Base-by-base conservation (phyloP, 53 echinoderm and acorn worm species). In the Crossaster papposus region DNA sequence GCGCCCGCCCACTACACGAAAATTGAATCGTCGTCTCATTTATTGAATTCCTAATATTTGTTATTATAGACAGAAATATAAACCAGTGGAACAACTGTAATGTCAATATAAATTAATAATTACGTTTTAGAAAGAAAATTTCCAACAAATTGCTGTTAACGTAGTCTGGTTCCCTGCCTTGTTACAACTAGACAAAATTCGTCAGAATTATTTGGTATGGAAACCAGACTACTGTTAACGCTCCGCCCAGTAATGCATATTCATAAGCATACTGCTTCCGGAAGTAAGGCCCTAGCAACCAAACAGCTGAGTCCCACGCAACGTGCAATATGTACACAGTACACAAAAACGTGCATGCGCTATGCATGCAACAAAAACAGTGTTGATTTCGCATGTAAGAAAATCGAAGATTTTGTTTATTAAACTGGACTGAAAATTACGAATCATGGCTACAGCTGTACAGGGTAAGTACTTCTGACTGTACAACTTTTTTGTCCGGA, bases 401-500 rank as follows among this genome's bases (percentile, higher is more conserved):
- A 84, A 84, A 84, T 84, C 72, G 71, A 84, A 84, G 84, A 73
- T 72, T 72, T 82, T 54, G 70, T 51, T 84, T 84, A 28, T 28
- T 68, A 80, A 52, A 72, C 36, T 44, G 82, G 51, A 37, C 84
- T 36, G n/a, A 54, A 54, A 54, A 52, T 72, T 30, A 30, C 54
- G 29, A 31, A 84, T 38, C 26, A 84, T 84, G 84, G 84, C 84
- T 52, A 72, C 84, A 84, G 84, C 84, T 30, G 72, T 84, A 84
- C 84, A 84, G 15, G 70, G 84, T 84, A 84, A 84, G 84, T 84
- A 71, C 51, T 35, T 30, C 7, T 12, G 54, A 71, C 23, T n/a
- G 71, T 22, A 70, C 29, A 37, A 52, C 28, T 32, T 84, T 84
- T 29, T 5, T 18, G 23, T 52, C 31, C 1, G 26, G 2, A 72